Percentiles rank a stretch among this genome's conserved stretches.
These are phyloP conservation scores for Carposina sasakii DNA, from an alignment of 1,140 invertebrate species.

Conservation along the genomic window DNA sequence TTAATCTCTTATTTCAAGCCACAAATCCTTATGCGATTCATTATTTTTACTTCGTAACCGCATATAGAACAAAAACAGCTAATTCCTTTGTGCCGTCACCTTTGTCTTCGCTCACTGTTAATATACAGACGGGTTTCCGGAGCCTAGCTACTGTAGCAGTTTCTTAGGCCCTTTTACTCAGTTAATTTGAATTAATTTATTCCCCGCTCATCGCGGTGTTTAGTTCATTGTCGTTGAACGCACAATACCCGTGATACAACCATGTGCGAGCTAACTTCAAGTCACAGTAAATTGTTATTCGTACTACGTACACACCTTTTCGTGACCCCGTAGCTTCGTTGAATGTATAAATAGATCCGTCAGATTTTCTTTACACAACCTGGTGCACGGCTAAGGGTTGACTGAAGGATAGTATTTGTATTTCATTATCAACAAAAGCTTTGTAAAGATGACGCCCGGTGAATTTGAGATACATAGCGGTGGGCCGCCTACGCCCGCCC, in stretches of 20 bases:
- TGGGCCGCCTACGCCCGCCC: slow-evolving; percentile 44
- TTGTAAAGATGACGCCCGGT: slow-evolving; percentile 61
- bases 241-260: no score
- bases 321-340: slow-evolving; percentile 19
- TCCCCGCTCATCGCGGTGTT: slow-evolving; percentile 31
- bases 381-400: slow-evolving; percentile 39
- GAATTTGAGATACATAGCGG: slow-evolving; percentile 52
- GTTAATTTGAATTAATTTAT: slow-evolving; percentile 68
- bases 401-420: slow-evolving; percentile 63
- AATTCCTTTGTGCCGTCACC: slow-evolving; percentile 52
- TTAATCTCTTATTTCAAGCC: no score
- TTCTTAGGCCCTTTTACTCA: slow-evolving; percentile 59
- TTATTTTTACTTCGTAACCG: slow-evolving; percentile 27
- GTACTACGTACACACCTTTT: slow-evolving; percentile 16
- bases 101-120: slow-evolving; percentile 52
- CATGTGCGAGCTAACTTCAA: no score
- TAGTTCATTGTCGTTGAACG: slow-evolving; percentile 24
- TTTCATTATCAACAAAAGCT: slow-evolving; percentile 69
- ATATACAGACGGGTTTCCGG: slow-evolving; percentile 53
- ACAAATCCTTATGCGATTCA: no score
- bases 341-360: slow-evolving; percentile 20
- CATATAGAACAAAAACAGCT: slow-evolving; percentile 47
- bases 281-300: slow-evolving; percentile 1
- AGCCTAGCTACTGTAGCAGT: slow-evolving; percentile 38
- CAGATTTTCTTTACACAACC: slow-evolving; percentile 49